Evolutionary conservation across 2,888 invertebrate species (phyloP), one percentile per base, ranked within the genome.

Genomic region (Yponomeuta cagnagella): DNA sequence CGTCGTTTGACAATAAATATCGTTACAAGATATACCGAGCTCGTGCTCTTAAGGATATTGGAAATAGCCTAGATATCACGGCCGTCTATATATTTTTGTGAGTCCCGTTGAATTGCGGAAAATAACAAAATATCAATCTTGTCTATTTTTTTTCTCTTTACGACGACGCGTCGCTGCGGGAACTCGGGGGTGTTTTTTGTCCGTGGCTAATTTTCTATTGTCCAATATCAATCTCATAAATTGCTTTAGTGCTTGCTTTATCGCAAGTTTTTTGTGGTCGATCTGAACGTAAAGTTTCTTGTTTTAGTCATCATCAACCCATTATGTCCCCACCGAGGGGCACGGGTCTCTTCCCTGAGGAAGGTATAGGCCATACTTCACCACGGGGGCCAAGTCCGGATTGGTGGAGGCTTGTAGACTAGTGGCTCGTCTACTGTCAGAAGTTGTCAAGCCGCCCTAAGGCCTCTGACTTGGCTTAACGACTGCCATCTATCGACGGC

Each of bases 11-110:
- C 52, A 58, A 58, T 58, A 58, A 58, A 58, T 58, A 58, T 58
- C 52, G 52, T 58, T 58, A 58, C 52, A 58, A 58, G 52, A 58
- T 58, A 58, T 58, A 58, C 52, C 52, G 52, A 43, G 43, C 15
- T 58, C 52, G 52, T 58, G 64, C 64, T 70, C 48, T 48, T 74
- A 72, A 74, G 68, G 73, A 74, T 72, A 73, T 77, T 73, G 76
- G 76, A 77, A 77, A 77, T 75, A 73, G 73, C 74, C 73, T 70
- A 76, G 74, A 76, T 77, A 52, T 52, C 52, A 58, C 52, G 52
- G 52, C 52, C 15, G 12, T 15, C 52, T 58, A 58, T 58, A 58
- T 58, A 58, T 15, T 58, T 58, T 58, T 58, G 12, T 58, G 52
- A 12, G 1, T 3, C 12, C 52, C 52, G 52, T 58, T 58, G 52